phyloP scores from a whole-genome alignment of 2,113 vertebrate genomes.

The Anhinga anhinga region DNA sequence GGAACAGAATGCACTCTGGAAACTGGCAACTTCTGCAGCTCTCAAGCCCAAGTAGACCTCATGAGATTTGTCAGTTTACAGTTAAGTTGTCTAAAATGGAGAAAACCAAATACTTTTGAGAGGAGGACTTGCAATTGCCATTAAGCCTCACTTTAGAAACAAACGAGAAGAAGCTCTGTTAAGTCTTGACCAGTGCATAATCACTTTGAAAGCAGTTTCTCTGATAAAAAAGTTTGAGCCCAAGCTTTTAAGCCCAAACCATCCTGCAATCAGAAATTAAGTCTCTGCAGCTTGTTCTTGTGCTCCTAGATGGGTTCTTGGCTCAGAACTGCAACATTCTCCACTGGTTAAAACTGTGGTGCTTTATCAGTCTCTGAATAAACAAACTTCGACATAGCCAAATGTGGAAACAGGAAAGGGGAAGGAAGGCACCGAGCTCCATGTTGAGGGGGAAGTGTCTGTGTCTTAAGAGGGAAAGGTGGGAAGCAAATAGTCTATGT shows the following conservation, averaged over 20 bases:
- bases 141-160: not conserved
- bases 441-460: not conserved
- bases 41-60: not conserved
- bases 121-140: not conserved
- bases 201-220: not conserved
- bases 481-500: not conserved
- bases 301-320: not conserved
- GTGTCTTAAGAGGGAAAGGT: not conserved
- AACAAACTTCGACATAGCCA: not conserved
- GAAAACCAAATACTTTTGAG: not conserved
- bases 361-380: slow-evolving; percentile 1
- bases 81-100: not conserved
- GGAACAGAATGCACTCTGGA: not conserved
- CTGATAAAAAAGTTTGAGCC: not conserved
- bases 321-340: not conserved
- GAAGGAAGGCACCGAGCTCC: not conserved
- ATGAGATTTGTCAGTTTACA: not conserved
- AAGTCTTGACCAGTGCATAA: not conserved
- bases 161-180: not conserved
- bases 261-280: not conserved
- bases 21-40: not conserved
- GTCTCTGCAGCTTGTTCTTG: not conserved
- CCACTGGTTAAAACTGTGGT: not conserved
- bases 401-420: slow-evolving; percentile 20
- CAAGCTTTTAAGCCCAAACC: not conserved